Evolutionary conservation across 1,140 invertebrate species (phyloP).

Genomic region (Cydia pomonella): DNA sequence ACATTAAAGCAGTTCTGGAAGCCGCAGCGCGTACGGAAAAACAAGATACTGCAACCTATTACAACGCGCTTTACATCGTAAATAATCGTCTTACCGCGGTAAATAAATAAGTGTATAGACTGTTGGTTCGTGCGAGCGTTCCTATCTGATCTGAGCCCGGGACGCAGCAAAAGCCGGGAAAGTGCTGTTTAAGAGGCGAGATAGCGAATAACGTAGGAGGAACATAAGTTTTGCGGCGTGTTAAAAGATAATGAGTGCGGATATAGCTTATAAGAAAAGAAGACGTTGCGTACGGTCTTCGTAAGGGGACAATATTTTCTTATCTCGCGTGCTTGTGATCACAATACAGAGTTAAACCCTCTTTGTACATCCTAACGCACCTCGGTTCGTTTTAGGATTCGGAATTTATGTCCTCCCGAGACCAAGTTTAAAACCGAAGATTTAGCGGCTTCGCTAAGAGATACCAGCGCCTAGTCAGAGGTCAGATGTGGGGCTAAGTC

Average conservation of each 20-base stretch:
- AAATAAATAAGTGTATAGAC: conserved; percentile 75
- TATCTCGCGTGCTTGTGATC: conserved; percentile 51
- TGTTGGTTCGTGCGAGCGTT: conserved; percentile 56
- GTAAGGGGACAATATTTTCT: conserved; percentile 61
- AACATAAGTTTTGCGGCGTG: conserved; percentile 67
- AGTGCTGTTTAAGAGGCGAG: conserved; percentile 67
- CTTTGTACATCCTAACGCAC: conserved; percentile 61
- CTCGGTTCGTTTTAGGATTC: conserved; percentile 60
- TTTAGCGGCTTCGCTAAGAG: conserved; percentile 60
- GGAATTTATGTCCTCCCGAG: conserved; percentile 64
- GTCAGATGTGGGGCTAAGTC: conserved; percentile 55
- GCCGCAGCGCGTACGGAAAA: conserved; percentile 60
- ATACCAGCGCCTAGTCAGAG: conserved; percentile 59
- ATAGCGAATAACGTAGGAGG: conserved; percentile 66
- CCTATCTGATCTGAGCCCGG: conserved; percentile 68
- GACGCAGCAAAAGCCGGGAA: conserved; percentile 63
- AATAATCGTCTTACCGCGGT: conserved; percentile 73
- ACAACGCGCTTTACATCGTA: conserved; percentile 67
- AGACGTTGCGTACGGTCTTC: conserved; percentile 60
- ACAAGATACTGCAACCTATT: conserved; percentile 69
- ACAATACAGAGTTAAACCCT: conserved; percentile 52
- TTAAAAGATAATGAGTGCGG: conserved; percentile 73
- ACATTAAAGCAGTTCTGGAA: conserved; percentile 65
- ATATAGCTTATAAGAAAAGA: conserved; percentile 62
- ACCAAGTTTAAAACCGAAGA: conserved; percentile 63